Conservation (phyloP, 2,113 vertebrate species). For the Psilopogon haemacephalus region DNA sequence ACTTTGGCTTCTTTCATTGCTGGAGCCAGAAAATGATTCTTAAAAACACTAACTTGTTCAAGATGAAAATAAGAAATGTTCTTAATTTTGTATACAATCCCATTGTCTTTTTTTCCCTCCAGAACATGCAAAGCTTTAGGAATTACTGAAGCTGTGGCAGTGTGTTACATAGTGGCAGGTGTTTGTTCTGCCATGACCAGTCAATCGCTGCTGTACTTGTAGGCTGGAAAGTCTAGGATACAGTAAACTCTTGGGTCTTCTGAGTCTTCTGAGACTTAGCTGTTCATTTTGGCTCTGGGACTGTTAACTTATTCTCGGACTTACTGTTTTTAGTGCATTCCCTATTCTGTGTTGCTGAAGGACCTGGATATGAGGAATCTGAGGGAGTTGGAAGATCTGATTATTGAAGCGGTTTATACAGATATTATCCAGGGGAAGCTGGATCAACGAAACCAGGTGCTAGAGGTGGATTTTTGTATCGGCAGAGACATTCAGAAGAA, state of each 20-base stretch:
- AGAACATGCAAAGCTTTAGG: neutral
- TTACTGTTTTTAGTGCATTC: slow-evolving; percentile 82
- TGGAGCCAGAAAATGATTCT: neutral
- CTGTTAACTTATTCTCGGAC: slow-evolving; percentile 3
- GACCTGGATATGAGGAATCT: slow-evolving; percentile 97
- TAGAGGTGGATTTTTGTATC: slow-evolving; percentile 88
- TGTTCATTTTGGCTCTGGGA: neutral
- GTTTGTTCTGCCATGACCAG: neutral
- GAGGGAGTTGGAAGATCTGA: slow-evolving; percentile 95
- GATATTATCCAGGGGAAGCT: slow-evolving; percentile 98
- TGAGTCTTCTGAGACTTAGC: neutral
- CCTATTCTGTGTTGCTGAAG: slow-evolving; percentile 95
- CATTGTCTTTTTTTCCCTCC: neutral
- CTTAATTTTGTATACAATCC: neutral
- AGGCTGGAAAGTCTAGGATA: neutral
- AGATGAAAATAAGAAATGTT: neutral
- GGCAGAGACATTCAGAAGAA: slow-evolving; percentile 83
- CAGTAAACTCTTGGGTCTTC: neutral
- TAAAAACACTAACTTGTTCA: neutral
- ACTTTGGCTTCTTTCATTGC: neutral
- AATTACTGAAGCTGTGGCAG: neutral
- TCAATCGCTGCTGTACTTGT: neutral
- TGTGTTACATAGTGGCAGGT: neutral
- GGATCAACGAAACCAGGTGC: slow-evolving; percentile 96
- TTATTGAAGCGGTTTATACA: slow-evolving; percentile 98